These are phyloP conservation scores for Timandra comae DNA, from an alignment of 2,888 invertebrate genomes.

Conservation along the genomic window DNA sequence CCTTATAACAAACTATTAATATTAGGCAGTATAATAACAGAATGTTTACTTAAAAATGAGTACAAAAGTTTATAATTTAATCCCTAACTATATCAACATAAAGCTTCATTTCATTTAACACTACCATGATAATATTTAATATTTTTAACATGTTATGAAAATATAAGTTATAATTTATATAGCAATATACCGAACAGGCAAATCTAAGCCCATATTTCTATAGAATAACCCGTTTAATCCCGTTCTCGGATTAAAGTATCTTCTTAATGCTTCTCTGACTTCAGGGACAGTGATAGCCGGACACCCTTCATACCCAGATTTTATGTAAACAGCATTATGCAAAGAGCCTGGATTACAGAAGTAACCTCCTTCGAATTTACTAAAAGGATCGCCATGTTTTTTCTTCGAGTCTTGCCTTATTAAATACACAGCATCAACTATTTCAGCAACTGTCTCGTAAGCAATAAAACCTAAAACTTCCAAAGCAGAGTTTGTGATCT, in stretches of 20 bases:
- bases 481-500: conserved; percentile 79
- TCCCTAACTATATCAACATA: too few relatives aligned
- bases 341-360: conserved; percentile 80
- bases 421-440: conserved; percentile 89
- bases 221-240: conserved; percentile 74
- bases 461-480: conserved; percentile 90
- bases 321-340: conserved; percentile 72
- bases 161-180: too few relatives aligned
- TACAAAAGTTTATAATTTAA: too few relatives aligned
- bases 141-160: too few relatives aligned
- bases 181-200: conserved; percentile 54
- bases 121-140: too few relatives aligned
- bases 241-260: conserved; percentile 80
- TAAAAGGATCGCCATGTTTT: conserved; percentile 81
- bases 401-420: conserved; percentile 86
- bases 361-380: conserved; percentile 79
- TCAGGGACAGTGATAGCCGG: conserved; percentile 86
- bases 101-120: too few relatives aligned
- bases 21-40: too few relatives aligned
- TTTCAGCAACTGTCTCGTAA: conserved; percentile 92
- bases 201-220: conserved; percentile 63
- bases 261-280: conserved; percentile 87
- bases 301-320: conserved; percentile 80
- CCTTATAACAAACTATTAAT: too few relatives aligned
- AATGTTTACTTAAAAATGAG: too few relatives aligned